Evolutionary conservation across 2,888 invertebrate genomes (phyloP), one percentile per base, ranked within the genome.

Genomic region (Sinotaia quadrata): DNA sequence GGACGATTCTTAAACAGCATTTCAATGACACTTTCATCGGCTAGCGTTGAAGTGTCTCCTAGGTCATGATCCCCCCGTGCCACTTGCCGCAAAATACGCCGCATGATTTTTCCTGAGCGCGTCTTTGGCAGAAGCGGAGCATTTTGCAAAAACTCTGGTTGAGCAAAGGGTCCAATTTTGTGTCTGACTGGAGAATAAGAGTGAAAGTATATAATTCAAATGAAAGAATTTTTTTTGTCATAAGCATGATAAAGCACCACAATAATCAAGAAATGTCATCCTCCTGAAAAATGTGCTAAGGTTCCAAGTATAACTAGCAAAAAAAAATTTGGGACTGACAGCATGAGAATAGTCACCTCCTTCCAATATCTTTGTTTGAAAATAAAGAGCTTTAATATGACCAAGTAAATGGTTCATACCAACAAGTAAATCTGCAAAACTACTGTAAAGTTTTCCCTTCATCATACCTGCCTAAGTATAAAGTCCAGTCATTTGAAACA

Each of bases 71-170:
- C 97, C 47, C 95, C 95, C 2, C 94, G 89, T 0, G 98, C 98
- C 18, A 99, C 93, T 89, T 98, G 97, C 74, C 97, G 91, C 72
- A 99, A 90, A 69, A 99, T 94, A 75, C 99, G 91, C 72, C 99
- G 92, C 95, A 99, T 98, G 72, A 99, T 98, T 90, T 99, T 99
- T 2, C 99, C 99, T 0, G 98, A 98, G 58, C 98, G 91, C 0
- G 98, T 98, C 89, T 98, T 98, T 0, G 99, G 99, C 74, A 99
- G 90, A 0, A 93, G 94, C 0, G 97, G 95, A 0, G 98, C 97
- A 87, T 95, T 92, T 77, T 99, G 98, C 69, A 99, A 93, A 44
- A 93, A 92, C 87, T 98, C 98, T 0, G 98, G 98, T 81, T 94
- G 92, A 0, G 98, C 98, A 88, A 99, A 97, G 0, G 98, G 94